Conservation (phyloP, 2,888 invertebrate species). For the Galerucella calmariensis region DNA sequence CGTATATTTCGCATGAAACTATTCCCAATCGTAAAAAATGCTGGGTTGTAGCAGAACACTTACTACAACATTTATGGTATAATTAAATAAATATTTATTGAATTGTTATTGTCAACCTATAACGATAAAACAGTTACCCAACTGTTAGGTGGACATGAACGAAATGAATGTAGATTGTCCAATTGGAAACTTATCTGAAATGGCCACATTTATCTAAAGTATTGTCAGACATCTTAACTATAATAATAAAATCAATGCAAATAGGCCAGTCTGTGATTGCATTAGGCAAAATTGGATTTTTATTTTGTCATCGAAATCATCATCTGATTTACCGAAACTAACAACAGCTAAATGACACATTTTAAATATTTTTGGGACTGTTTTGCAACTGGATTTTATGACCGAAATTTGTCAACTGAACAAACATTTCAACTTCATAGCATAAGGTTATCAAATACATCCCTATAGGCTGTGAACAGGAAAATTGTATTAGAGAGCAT, state of each 20-base stretch:
- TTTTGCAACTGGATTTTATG: too few relatives aligned
- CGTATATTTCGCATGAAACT: background rate
- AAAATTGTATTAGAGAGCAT: too few relatives aligned
- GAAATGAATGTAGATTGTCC: constrained; percentile 55
- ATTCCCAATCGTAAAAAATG: constrained; percentile 11
- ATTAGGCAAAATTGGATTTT: background rate
- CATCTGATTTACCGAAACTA: too few relatives aligned
- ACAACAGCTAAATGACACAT: too few relatives aligned
- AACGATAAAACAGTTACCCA: constrained; percentile 49
- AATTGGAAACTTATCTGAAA: constrained; percentile 58
- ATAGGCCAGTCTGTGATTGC: constrained; percentile 42
- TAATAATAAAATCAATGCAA: constrained; percentile 58
- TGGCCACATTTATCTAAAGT: constrained; percentile 59
- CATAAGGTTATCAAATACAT: too few relatives aligned
- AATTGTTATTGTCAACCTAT: constrained; percentile 45
- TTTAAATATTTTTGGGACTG: too few relatives aligned
- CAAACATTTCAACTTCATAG: too few relatives aligned
- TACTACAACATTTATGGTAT: constrained; percentile 33
- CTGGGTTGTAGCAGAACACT: constrained; percentile 14
- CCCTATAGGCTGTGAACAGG: too few relatives aligned
- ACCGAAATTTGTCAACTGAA: too few relatives aligned
- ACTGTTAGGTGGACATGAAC: constrained; percentile 52
- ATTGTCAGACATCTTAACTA: constrained; percentile 58
- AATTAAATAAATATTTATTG: constrained; percentile 42
- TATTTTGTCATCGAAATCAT: too few relatives aligned